Base-by-base conservation (phyloP, 2,113 vertebrate genomes). In the Archocentrus centrarchus region DNA sequence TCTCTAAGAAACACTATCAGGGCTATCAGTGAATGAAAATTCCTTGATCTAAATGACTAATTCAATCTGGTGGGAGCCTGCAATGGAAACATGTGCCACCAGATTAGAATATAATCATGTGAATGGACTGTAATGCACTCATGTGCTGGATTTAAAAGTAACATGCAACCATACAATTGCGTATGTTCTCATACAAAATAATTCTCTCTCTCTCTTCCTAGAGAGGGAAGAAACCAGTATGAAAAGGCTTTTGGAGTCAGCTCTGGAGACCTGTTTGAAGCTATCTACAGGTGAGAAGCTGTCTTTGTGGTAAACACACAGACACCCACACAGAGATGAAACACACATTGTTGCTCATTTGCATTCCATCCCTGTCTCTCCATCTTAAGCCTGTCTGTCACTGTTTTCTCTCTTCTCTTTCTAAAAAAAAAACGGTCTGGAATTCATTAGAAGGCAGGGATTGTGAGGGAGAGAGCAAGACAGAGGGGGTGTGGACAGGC, bases 141-240 rank as follows among this genome's bases (percentile, higher is more conserved):
- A 13, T 2, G 66, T 53, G 6, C 20, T 73, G 13, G 32, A 32
- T 32, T 50, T 53, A 20, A 35, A 76, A 59, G 55, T 59, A 0
- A 39, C n/a, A 11, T 59, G n/a, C 30, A 73, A 32, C 47, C 17
- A 73, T 18, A 53, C 30, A 32, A 32, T 32, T 70, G 0, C 22
- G 30, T 61, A 8, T 75, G 7, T 17, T 78, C 39, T 68, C 32
- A 27, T 13, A 24, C 18, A 73, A 53, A 50, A 11, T 30, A 20
- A 75, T 70, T 35, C 4, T 35, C 4, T 35, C 32, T 35, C 73
- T 59, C 17, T 91, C 82, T 73, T 55, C 27, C 6, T 83, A 98
- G 97, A 79, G 97, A 99, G 75, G 97, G 97, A 27, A 94, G 30
- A 86, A 97, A 96, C 89, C 98, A 97, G 79, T 97, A 98, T 61